phyloP scores from a whole-genome alignment of 1,140 invertebrate species.

The Calliphora vicina region DNA sequence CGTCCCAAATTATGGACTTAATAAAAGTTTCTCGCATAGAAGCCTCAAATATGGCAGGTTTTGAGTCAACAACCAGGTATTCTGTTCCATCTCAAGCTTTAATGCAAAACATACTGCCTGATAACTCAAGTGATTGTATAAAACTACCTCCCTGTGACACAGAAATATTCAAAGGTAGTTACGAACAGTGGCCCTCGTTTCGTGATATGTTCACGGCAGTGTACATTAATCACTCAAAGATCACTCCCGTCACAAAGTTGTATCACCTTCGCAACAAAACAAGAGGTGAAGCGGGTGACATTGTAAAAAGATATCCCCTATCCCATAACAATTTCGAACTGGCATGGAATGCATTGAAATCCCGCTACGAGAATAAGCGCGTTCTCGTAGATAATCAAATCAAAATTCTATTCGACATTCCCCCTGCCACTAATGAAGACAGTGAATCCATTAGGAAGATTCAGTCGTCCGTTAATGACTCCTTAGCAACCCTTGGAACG shows the following conservation, averaged over 20 bases:
- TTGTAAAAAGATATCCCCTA: constrained; percentile 4
- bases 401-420: too few species aligned
- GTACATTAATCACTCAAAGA: not conserved
- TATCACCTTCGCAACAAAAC: not conserved
- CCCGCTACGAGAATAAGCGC: not conserved
- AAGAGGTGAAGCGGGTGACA: not conserved
- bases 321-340: not conserved
- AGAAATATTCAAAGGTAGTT: constrained; percentile 16
- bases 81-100: too few species aligned
- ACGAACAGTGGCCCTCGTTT: constrained; percentile 25
- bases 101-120: too few species aligned
- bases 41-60: not conserved
- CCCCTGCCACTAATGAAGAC: too few species aligned
- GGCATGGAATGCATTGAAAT: not conserved
- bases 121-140: not conserved
- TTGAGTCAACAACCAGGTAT: too few species aligned
- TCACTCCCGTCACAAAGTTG: not conserved
- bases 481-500: too few species aligned
- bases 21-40: not conserved
- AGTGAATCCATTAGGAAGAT: too few species aligned
- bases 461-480: too few species aligned
- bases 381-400: not conserved
- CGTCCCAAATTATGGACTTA: not conserved
- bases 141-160: constrained; percentile 32
- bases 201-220: constrained; percentile 36